phyloP scores from a whole-genome alignment of 2,797 vertebrate species.

The Ctenochaetus hawaiiensis region DNA sequence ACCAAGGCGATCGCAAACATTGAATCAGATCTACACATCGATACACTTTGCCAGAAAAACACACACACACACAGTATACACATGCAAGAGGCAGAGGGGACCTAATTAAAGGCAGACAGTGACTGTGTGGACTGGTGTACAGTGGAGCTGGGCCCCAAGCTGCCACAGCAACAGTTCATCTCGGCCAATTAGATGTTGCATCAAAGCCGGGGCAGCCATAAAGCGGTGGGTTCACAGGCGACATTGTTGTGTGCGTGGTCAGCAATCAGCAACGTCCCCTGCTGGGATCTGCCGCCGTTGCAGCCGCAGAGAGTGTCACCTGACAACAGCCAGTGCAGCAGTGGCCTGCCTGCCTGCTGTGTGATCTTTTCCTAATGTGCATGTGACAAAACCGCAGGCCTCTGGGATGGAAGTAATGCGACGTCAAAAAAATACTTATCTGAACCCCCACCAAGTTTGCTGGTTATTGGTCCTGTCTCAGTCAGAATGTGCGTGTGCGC shows the following conservation, averaged over 20 bases:
- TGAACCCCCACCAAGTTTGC: slow-evolving; percentile 52
- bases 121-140: slow-evolving; percentile 73
- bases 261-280: slow-evolving; percentile 83
- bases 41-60: slow-evolving; percentile 17
- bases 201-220: slow-evolving; percentile 79
- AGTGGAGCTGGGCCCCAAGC: slow-evolving; percentile 76
- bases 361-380: slow-evolving; percentile 79
- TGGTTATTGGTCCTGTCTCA: slow-evolving; percentile 68
- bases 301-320: slow-evolving; percentile 80
- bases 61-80: slow-evolving; percentile 4
- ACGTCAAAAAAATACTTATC: slow-evolving; percentile 48
- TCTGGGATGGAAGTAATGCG: slow-evolving; percentile 60
- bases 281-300: slow-evolving; percentile 76
- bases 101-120: slow-evolving; percentile 82
- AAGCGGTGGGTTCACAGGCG: slow-evolving; percentile 81
- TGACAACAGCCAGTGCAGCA: slow-evolving; percentile 74
- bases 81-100: slow-evolving; percentile 70
- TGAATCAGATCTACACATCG: slow-evolving; percentile 48
- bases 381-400: slow-evolving; percentile 61
- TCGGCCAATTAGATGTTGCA: slow-evolving; percentile 84
- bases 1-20: slow-evolving; percentile 23
- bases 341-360: slow-evolving; percentile 70
- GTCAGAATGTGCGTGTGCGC: slow-evolving; percentile 46
- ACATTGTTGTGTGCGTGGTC: slow-evolving; percentile 83
- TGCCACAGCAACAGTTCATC: slow-evolving; percentile 83